Percentiles rank a stretch among this genome's conserved stretches.
These are phyloP conservation scores for Herpailurus yagouaroundi DNA, from an alignment of 2,113 vertebrate genomes.

Conservation along the genomic window DNA sequence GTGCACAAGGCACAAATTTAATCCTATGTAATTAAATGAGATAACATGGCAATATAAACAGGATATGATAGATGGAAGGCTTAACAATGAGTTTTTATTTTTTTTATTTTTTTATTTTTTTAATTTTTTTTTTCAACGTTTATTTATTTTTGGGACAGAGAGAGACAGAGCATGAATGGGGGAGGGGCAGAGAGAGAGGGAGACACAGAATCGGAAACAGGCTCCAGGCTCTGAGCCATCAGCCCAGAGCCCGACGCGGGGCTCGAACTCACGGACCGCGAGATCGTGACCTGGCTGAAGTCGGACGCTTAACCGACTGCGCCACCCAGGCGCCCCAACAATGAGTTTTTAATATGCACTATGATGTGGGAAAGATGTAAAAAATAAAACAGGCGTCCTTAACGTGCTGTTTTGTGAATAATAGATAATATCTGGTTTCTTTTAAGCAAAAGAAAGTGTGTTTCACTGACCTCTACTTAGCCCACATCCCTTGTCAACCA, in stretches of 20 bases:
- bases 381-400: neutral
- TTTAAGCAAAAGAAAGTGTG: neutral
- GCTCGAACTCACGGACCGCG: too few species aligned
- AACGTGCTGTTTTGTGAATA: neutral
- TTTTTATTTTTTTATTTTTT: too few species aligned
- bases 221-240: too few species aligned
- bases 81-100: neutral
- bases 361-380: neutral
- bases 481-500: accelerated
- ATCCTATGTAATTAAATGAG: neutral
- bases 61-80: neutral
- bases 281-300: too few species aligned
- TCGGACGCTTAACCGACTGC: too few species aligned
- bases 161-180: too few species aligned
- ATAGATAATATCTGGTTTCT: neutral
- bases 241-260: too few species aligned
- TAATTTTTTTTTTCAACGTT: too few species aligned
- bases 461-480: neutral
- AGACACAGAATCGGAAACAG: too few species aligned
- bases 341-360: neutral
- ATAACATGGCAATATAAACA: neutral
- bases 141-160: too few species aligned
- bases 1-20: neutral
- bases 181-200: too few species aligned
- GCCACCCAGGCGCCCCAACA: too few species aligned